Base-by-base conservation (phyloP, 2,888 invertebrate genomes). In the Hoplodrina ambigua region DNA sequence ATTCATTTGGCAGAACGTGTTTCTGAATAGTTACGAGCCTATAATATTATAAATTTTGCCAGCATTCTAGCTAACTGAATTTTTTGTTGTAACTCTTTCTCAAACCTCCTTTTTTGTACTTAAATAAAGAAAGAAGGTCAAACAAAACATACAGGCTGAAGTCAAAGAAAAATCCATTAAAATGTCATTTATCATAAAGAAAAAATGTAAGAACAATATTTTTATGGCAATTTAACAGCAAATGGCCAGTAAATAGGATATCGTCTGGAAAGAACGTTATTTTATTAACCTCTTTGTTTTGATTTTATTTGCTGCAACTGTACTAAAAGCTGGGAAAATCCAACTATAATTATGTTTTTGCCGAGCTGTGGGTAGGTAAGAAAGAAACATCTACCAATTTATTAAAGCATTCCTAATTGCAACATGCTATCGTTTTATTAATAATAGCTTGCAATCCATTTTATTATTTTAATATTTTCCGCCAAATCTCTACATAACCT, bases 1-100 rank as follows among this genome's bases (percentile, higher is more conserved):
- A 11, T 64, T 56, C 25, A 25, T 64, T 66, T 66, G 57, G 37
- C 56, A 46, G 62, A 71, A 58, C 30, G 17, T 57, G n/a, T 52
- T 19, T 58, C n/a, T 19, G 41, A 46, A 13, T 17, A 13, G 41
- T 56, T 30, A 50, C 49, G 20, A 20, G 15, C 19, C 61, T 72
- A 41, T 46, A 41, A 10, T 33, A 41, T 13, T 13, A 13, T 13
- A 2, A 1, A 41, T 41, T 41, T 41, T 13, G 41, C 13, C 11
- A 13, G 8, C 8, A 41, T 41, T 41, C 41, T 41, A 33, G 7
- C 33, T 5, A 33, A 7, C 4, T 33, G 7, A 4, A 33, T 33
- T 33, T 33, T 13, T 37, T 37, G 6, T 0, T 25, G 7, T 8
- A 61, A 50, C 1, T 20, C 54, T 15, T 37, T 41, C 13, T 13